Base-by-base conservation (phyloP, 2,797 vertebrate genomes). In the Intellagama lesueurii region DNA sequence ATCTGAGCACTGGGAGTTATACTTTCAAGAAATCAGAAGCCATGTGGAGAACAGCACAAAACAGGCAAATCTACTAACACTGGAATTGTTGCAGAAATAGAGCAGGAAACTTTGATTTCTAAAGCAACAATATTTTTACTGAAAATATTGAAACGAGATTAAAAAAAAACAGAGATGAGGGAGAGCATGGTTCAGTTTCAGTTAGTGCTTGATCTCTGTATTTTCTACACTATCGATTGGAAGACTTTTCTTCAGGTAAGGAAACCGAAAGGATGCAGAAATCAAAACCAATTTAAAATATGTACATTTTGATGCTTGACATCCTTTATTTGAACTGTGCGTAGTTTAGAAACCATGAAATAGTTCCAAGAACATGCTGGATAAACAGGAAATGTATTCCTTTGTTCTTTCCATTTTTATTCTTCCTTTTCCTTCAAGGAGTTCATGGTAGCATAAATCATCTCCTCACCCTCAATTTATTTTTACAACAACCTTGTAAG, bases 261-360 rank as follows among this genome's bases (percentile, higher is more conserved):
- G 52, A 56, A 56, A 9, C 90, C 91, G 90, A 92, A 90, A 94
- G 93, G 85, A 92, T 56, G 93, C 91, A 93, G 90, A 95, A 94
- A 89, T 90, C 89, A 80, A 93, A 11, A 91, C 91, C 90, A 95
- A 93, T 95, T 93, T 95, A 95, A 95, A 95, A 80, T 86, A 90
- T 94, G 88, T 94, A 91, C 88, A 91, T 94, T 92, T 92, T 89
- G 89, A 92, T 95, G 92, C 90, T 96, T 95, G 94, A 94, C 93
- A 95, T 92, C 92, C 84, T 80, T 87, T 64, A 64, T 93, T 92
- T 93, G 91, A 95, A 94, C 94, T 89, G 52, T 56, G 52, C 12
- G 12, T 5, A 14, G 52, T 8, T 56, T 8, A 8, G 6, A 56
- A 56, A 56, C 52, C 52, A 56, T 56, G 52, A 56, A 56, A 56